Evolutionary conservation across 1,140 invertebrate genomes (phyloP).

Genomic region (Philaenus spumarius): DNA sequence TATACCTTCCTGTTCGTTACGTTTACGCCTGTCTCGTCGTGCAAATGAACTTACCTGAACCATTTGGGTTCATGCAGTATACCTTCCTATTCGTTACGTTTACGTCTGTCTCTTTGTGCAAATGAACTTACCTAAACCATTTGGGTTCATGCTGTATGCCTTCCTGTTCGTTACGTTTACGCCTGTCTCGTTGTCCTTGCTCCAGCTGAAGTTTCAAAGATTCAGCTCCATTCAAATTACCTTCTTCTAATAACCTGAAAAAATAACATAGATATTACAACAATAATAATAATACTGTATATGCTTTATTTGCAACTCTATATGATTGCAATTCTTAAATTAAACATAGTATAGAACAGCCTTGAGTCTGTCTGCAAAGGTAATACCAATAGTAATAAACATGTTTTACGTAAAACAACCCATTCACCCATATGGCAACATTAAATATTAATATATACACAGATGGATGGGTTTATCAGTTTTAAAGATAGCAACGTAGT

Average conservation of each 20-base stretch:
- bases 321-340: too few species aligned
- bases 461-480: too few species aligned
- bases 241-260: conserved; percentile 59
- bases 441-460: too few species aligned
- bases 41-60: conserved; percentile 48
- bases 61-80: conserved; percentile 38
- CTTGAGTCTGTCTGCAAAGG: too few species aligned
- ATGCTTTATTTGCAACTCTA: too few species aligned
- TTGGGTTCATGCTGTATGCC: conserved; percentile 39
- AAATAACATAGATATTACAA: conserved; percentile 6
- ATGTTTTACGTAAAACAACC: too few species aligned
- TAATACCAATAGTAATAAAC: too few species aligned
- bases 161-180: conserved; percentile 52
- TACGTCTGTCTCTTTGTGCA: conserved; percentile 46
- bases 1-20: conserved; percentile 47
- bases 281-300: too few species aligned
- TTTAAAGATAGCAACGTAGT: too few species aligned
- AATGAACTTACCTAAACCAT: conserved; percentile 48
- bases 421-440: too few species aligned
- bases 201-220: conserved; percentile 60
- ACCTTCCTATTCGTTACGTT: conserved; percentile 49
- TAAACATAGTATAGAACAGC: too few species aligned
- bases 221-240: conserved; percentile 64
- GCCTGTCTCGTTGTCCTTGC: conserved; percentile 57
- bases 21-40: conserved; percentile 49